phyloP scores from a whole-genome alignment of 1,140 invertebrate species.

The Drosophila serrata region DNA sequence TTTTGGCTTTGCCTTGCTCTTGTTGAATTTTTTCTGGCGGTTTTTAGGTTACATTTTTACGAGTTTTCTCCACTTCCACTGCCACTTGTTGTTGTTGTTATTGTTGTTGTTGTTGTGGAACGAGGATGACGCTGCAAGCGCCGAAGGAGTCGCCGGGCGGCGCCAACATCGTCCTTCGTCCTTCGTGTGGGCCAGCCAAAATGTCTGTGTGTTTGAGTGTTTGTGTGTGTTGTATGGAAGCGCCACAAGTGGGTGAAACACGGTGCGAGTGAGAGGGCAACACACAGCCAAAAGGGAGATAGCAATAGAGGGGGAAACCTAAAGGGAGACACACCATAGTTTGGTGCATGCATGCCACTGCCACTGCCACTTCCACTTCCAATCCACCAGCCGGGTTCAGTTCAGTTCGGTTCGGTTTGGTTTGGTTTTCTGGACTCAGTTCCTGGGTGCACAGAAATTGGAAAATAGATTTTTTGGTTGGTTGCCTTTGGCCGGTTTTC shows the following conservation, averaged over 20 bases:
- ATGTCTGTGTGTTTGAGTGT: conserved; percentile 43
- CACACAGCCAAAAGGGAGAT: conserved; percentile 8
- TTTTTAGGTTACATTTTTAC: conserved; percentile 85
- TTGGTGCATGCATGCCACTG: conserved; percentile 58
- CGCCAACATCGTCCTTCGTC: conserved; percentile 53
- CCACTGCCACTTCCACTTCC: no score
- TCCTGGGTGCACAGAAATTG: conserved; percentile 75
- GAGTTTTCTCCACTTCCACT: conserved; percentile 73
- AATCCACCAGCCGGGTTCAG: conserved; percentile 1
- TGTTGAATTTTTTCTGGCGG: conserved; percentile 82
- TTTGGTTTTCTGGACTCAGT: conserved; percentile 27
- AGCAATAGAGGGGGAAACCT: not conserved
- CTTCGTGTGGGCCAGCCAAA: conserved; percentile 71
- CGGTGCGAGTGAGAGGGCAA: conserved; percentile 26
- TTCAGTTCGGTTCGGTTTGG: conserved; percentile 13
- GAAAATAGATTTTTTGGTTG: conserved; percentile 84
- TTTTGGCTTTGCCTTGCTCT: conserved; percentile 47
- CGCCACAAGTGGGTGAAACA: conserved; percentile 75
- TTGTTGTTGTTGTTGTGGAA: conserved; percentile 6
- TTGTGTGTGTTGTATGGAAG: conserved; percentile 54
- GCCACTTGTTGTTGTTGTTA: conserved; percentile 41
- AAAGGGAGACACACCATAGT: conserved; percentile 27
- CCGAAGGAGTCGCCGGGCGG: conserved; percentile 51
- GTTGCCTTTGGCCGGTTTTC: conserved; percentile 73
- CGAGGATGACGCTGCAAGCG: conserved; percentile 49